Base-by-base conservation (phyloP, 2,113 vertebrate genomes). In the Macquaria australasica region DNA sequence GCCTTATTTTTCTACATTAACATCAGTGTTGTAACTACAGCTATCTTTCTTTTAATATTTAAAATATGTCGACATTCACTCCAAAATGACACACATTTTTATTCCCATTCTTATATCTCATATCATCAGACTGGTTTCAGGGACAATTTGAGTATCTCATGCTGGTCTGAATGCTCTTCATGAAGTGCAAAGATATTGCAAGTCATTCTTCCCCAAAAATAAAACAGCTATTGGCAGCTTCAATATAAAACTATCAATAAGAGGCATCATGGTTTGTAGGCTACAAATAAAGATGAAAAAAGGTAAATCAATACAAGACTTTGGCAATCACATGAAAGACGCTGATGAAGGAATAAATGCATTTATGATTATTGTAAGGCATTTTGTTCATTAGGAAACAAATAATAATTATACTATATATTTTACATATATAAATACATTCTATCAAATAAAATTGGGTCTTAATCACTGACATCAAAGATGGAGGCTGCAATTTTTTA, bases 221-320 rank as follows among this genome's bases (percentile, higher is more conserved):
- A 66, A 10, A 50, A 28, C 66, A 31, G n/a, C 66, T 68, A 48
- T 48, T 68, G 10, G 21, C 64, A 45, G 64, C n/a, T 31, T 58
- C 7, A 20, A 20, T 9, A 34, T 4, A 34, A 60, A 60, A 60
- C 6, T 34, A 16, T 15, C 2, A 18, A 34, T 60, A 6, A 28
- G 12, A 60, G 58, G 31, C 58, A 16, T 31, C 8, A 60, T 25
- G 7, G 23, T 16, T 50, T 25, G 6, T 41, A 56, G 10, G 73
- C 25, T 62, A 60, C 56, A 75, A n/a, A 50, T 63, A 37, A 76
- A 76, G 18, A 48, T 39, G 11, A 45, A 45, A 45, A 45, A 45
- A 45, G 10, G 41, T 43, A 43, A 10, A 16, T 45, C 12, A 41
- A 41, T 41, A 8, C 39, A 39, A 37, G 37, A 37, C 37, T 37